Evolutionary conservation across 2,113 vertebrate species (phyloP), one percentile per base, ranked within the genome.

Genomic region (Lagopus muta): DNA sequence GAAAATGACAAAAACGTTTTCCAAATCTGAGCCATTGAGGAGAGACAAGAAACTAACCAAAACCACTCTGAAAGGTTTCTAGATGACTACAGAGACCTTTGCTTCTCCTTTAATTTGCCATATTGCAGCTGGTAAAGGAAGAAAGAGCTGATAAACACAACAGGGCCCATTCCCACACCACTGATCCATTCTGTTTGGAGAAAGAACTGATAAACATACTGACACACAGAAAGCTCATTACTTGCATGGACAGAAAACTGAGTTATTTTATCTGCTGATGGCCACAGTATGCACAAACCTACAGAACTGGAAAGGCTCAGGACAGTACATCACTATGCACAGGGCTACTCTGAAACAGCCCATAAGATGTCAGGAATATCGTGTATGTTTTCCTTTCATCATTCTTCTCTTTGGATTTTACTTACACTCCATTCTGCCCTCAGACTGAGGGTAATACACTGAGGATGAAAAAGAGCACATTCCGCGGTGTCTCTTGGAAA

Each of bases 401-500:
- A 14, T 66, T 86, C 50, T 78, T 82, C 81, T 82, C 72, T 40
- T 38, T 66, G 81, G 62, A 71, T 86, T 93, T 93, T 57, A 75
- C 66, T 61, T 38, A 17, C 34, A 17, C 75, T 54, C 85, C 72
- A 45, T 74, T 78, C 55, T 61, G 66, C 85, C 86, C 70, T 85
- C 86, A 85, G 65, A 64, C 66, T 40, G 74, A 64, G 65, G 60
- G 70, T 81, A 95, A 92, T 95, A 91, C 96, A 91, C 82, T 52
- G 72, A 73, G 91, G 84, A 90, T 2, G 21, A 93, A 95, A 93
- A 93, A 65, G 60, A 47, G 82, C 86, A n/a, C 62, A 48, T 88
- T 94, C 72, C 55, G n/a, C 69, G 57, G 10, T 71, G 88, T 89
- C 79, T 89, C 80, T 93, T 88, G 58, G 89, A 96, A 93, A 92